Percentiles rank a stretch among this genome's conserved stretches.
Evolutionary conservation across 2,888 invertebrate species (phyloP).

Genomic region (Morinoia aosen): DNA sequence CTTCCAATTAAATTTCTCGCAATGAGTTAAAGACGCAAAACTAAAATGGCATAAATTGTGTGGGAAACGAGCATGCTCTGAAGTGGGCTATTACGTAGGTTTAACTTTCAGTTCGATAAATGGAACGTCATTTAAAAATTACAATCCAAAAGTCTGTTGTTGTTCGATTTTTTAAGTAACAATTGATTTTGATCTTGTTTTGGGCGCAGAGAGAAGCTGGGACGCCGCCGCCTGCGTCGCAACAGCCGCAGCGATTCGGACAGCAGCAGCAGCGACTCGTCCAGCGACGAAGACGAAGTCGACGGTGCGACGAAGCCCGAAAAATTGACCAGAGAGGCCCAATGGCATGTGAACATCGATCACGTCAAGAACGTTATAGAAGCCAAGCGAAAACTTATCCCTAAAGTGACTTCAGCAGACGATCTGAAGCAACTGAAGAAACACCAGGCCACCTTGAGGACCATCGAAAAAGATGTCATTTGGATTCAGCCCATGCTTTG

Average conservation of each 20-base stretch:
- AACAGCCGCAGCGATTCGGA: constrained; percentile 16
- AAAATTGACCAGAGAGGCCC: background rate
- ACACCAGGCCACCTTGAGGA: background rate
- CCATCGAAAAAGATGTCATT: background rate
- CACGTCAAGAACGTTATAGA: constrained; percentile 10
- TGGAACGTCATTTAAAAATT: no score
- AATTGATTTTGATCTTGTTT: background rate
- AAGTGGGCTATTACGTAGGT: no score
- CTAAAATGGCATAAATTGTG: no score
- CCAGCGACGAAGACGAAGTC: background rate
- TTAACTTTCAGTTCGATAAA: no score
- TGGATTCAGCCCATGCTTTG: constrained; percentile 27
- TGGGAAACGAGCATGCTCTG: no score
- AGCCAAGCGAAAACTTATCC: background rate
- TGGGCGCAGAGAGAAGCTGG: background rate
- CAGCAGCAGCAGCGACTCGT: background rate
- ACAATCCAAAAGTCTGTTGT: no score
- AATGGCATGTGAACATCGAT: constrained; percentile 21
- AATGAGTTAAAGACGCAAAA: no score
- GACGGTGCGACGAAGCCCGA: background rate
- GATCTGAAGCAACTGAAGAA: background rate
- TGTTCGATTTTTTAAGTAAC: background rate
- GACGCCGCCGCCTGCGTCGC: background rate
- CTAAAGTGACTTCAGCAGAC: background rate
- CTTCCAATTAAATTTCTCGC: no score